Evolutionary conservation across 1,140 invertebrate genomes (phyloP).

Genomic region (Phocides pigmalion): DNA sequence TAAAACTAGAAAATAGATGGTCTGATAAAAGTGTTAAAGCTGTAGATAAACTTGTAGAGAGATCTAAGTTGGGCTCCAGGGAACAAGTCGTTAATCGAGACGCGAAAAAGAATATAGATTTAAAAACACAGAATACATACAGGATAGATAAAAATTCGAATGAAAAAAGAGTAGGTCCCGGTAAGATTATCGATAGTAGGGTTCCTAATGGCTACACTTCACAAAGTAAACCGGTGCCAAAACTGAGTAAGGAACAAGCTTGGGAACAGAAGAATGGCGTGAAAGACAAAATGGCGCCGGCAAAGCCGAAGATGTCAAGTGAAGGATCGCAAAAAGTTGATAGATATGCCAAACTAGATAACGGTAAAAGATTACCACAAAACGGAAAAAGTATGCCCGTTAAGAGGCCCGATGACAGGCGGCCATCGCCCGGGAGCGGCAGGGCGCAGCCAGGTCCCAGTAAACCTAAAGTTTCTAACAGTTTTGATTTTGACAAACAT

Average conservation of each 20-base stretch:
- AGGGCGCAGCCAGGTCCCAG: constrained; percentile 49
- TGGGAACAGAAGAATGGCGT: constrained; percentile 17
- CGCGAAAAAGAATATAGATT: constrained; percentile 69
- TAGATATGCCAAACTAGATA: constrained; percentile 44
- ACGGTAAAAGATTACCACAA: constrained; percentile 56
- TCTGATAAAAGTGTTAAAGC: constrained; percentile 54
- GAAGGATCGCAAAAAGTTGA: constrained; percentile 54
- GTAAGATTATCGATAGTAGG: constrained; percentile 42
- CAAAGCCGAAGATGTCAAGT: constrained; percentile 30
- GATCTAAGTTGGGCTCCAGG: constrained; percentile 52
- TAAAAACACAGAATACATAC: constrained; percentile 76
- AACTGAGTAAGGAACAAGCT: constrained; percentile 51
- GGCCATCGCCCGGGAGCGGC: constrained; percentile 38
- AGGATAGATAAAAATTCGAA: constrained; percentile 77
- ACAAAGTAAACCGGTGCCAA: constrained; percentile 65
- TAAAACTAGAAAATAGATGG: constrained; percentile 57
- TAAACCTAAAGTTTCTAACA: constrained; percentile 58
- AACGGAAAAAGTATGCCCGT: constrained; percentile 45
- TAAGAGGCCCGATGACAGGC: constrained; percentile 60
- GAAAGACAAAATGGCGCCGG: constrained; percentile 40
- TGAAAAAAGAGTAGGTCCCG: constrained; percentile 54
- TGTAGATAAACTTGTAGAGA: constrained; percentile 55
- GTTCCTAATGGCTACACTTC: constrained; percentile 60
- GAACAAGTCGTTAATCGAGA: constrained; percentile 50
- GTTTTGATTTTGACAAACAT: constrained; percentile 76